phyloP scores from a whole-genome alignment of 2,797 vertebrate species.

The Hyperoplus lanceolatus region DNA sequence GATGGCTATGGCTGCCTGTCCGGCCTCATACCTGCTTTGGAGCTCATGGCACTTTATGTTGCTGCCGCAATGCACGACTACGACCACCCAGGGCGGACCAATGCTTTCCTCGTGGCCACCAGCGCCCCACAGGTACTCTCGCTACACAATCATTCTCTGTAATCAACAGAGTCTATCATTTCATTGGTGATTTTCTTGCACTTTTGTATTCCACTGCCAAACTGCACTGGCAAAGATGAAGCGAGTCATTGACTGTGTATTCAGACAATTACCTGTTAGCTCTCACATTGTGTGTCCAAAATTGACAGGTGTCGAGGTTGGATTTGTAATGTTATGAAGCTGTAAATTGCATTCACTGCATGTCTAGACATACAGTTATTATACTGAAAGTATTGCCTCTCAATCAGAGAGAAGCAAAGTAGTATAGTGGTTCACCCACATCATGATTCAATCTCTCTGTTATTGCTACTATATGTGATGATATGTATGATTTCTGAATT shows the following conservation, averaged over 20 bases:
- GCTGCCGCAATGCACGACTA: conserved; percentile 99
- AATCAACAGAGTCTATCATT: background rate
- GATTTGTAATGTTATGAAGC: conserved; percentile 7
- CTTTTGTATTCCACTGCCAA: conserved; percentile 15
- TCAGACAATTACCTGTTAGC: conserved; percentile 8
- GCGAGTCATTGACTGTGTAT: background rate
- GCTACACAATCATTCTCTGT: background rate
- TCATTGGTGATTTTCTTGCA: background rate
- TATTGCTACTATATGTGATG: background rate
- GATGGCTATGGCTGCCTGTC: conserved; percentile 94
- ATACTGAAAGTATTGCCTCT: background rate
- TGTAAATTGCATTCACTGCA: background rate
- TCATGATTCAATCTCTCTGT: background rate
- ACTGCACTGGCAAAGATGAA: conserved; percentile 3
- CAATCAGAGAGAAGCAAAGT: background rate
- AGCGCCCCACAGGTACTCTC: conserved; percentile 90
- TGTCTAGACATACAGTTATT: background rate
- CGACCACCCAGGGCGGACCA: conserved; percentile 97
- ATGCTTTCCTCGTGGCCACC: conserved; percentile 97
- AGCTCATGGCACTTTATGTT: conserved; percentile 98
- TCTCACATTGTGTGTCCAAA: background rate
- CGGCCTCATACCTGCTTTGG: conserved; percentile 96
- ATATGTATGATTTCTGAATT: background rate
- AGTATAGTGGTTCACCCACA: background rate
- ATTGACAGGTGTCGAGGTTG: conserved; percentile 12